Evolutionary conservation across 2,888 invertebrate genomes (phyloP), one percentile per base, ranked within the genome.

Genomic region (Cancer borealis): DNA sequence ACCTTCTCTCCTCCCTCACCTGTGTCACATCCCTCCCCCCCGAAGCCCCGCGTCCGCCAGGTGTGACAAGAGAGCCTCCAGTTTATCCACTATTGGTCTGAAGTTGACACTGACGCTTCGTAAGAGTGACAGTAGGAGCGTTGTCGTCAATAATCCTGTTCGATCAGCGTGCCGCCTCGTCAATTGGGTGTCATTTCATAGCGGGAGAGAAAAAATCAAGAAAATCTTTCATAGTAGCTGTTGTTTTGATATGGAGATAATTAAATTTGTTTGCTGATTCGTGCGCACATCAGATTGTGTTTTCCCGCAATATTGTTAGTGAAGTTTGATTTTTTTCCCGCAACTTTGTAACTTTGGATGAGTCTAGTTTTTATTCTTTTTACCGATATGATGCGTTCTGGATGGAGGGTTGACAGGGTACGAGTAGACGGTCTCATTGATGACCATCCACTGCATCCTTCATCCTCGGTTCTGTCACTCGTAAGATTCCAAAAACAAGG

Each of bases 101-200:
- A 79, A 10, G 30, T 79, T 79, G 79, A 79, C 79, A 79, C 79
- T 79, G 79, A 79, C 30, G 79, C 79, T 30, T 30, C 79, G 30
- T 79, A 30, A 10, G 79, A 79, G 26, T 79, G 79, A 79, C 30
- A 30, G 79, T 30, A 2, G 30, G 30, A 79, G 79, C 79, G 26
- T 79, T 30, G 79, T 79, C 79, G 79, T 10, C 79, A 79, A 79
- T 79, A 79, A 30, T 79, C 30, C 26, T 79, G 30, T 79, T 30
- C 79, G 21, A 79, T 79, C 79, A 79, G 79, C 21, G 79, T 79
- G 30, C 30, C 30, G 66, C n/a, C 66, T 3, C 21, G 66, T n/a
- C 66, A 66, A 21, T 66, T 66, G 6, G 66, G 66, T n/a, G n/a
- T 66, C 66, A 66, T 66, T n/a, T 66, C 66, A 21, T 6, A 66